Evolutionary conservation across 2,888 invertebrate species (phyloP).

Genomic region (Tetramorium bicarinatum): DNA sequence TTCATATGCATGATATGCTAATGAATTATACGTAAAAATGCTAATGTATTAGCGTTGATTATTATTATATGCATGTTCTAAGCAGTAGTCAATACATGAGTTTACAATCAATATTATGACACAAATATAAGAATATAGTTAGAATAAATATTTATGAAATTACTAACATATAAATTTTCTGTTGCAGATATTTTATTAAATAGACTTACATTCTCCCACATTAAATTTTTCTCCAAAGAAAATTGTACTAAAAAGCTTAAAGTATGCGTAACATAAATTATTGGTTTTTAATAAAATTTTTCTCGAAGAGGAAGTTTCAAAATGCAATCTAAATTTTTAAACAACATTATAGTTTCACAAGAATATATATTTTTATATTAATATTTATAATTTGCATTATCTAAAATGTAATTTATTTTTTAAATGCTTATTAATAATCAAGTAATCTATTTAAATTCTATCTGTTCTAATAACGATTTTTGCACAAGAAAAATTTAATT

Average conservation of each 20-base stretch:
- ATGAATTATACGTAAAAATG: not conserved
- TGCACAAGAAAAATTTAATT: not conserved
- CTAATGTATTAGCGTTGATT: not conserved
- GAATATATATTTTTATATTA: not conserved
- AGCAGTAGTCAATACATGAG: not conserved
- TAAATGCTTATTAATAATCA: not conserved
- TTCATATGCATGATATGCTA: constrained; percentile 14
- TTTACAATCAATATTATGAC: not conserved
- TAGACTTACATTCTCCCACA: not conserved
- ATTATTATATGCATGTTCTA: not conserved
- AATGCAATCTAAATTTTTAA: not conserved
- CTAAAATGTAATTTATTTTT: not conserved
- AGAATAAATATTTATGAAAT: not conserved
- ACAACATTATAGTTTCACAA: not conserved
- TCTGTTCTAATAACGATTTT: not conserved
- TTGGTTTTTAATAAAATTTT: no score
- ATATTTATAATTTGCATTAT: constrained; percentile 4
- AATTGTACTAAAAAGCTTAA: no score
- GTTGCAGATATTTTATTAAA: not conserved
- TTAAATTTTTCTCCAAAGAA: not conserved
- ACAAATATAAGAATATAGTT: not conserved
- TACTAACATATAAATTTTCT: not conserved
- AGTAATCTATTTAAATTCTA: not conserved
- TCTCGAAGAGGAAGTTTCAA: no score
- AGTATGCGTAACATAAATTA: no score